These are phyloP conservation scores for Drosophila sechellia DNA, from an alignment of 1,140 invertebrate species.

Conservation along the genomic window DNA sequence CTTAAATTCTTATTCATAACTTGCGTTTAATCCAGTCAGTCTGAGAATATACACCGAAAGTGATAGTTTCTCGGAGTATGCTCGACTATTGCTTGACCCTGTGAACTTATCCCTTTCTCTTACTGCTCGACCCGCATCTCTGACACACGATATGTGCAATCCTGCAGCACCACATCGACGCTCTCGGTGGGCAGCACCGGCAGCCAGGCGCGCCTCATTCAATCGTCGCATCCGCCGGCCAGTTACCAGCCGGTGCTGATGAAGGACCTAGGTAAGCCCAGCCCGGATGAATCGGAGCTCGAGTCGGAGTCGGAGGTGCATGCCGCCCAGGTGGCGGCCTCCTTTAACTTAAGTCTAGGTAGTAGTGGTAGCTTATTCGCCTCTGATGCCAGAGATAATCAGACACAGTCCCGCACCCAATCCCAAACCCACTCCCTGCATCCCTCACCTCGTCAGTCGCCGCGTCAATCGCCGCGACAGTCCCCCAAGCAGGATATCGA, in stretches of 20 bases:
- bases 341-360: constrained; percentile 82
- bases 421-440: constrained; percentile 41
- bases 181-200: constrained; percentile 96
- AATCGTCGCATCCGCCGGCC: constrained; percentile 95
- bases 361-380: constrained; percentile 81
- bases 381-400: constrained; percentile 49
- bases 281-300: constrained; percentile 62
- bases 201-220: constrained; percentile 96
- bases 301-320: constrained; percentile 73
- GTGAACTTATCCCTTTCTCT: constrained; percentile 28
- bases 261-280: constrained; percentile 93
- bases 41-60: neutral
- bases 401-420: constrained; percentile 13
- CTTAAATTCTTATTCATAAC: neutral
- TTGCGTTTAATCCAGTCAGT: constrained; percentile 17
- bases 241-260: constrained; percentile 93
- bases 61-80: constrained; percentile 1
- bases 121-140: constrained; percentile 9
- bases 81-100: constrained; percentile 46
- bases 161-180: constrained; percentile 93
- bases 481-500: constrained; percentile 82
- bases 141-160: constrained; percentile 3
- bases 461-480: constrained; percentile 75
- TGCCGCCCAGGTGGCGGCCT: constrained; percentile 74
- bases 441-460: constrained; percentile 57